These are phyloP conservation scores for Polietes domitor DNA, from an alignment of 2,888 invertebrate genomes.

Conservation along the genomic window DNA sequence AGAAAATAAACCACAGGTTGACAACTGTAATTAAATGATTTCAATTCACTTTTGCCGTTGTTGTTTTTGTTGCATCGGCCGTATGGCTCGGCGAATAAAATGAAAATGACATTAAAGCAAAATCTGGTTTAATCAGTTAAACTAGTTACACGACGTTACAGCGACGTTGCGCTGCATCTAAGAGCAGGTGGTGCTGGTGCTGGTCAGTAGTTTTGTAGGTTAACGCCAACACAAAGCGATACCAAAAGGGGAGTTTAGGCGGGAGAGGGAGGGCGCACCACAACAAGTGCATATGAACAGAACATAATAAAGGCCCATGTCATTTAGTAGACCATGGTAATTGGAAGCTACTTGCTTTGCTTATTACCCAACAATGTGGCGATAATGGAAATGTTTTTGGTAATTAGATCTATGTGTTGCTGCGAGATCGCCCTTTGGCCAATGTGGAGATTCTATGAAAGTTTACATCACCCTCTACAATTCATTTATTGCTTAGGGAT, in stretches of 20 bases:
- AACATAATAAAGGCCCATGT: not conserved
- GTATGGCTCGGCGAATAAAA: not conserved
- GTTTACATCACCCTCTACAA: too few species aligned
- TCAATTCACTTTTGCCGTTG: conserved; percentile 17
- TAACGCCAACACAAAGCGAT: conserved; percentile 19
- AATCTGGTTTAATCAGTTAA: conserved; percentile 42
- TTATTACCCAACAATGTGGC: not conserved
- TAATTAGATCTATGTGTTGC: too few species aligned
- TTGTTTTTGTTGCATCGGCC: not conserved
- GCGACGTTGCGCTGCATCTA: not conserved
- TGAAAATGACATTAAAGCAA: conserved; percentile 34
- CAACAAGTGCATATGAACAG: not conserved
- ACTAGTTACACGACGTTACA: conserved; percentile 39
- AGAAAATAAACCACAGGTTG: conserved; percentile 14
- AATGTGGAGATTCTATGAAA: too few species aligned
- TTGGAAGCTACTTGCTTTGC: not conserved
- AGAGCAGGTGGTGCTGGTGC: conserved; percentile 57
- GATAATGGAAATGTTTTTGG: not conserved
- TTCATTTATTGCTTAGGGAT: too few species aligned
- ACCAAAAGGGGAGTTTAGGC: too few species aligned
- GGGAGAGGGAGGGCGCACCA: not conserved
- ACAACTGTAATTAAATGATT: conserved; percentile 24
- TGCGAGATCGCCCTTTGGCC: too few species aligned
- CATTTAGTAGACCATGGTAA: not conserved
- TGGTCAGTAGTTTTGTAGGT: conserved; percentile 61